Evolutionary conservation across 1,140 invertebrate genomes (phyloP).

Genomic region (Drosophila gunungcola): DNA sequence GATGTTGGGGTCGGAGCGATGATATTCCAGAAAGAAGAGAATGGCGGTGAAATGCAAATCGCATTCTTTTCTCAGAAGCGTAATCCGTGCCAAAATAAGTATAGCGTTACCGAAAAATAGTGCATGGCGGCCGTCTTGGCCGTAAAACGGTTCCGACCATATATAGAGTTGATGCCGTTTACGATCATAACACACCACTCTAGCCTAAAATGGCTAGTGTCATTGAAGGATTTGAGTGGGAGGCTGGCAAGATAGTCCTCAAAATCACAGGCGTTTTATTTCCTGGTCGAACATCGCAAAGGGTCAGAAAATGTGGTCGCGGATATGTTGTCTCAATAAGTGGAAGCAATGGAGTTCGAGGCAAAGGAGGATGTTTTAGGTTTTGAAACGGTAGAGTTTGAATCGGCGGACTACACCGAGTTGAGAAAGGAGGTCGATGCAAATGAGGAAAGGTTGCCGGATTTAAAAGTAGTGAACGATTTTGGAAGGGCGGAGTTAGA

Average conservation of each 20-base stretch:
- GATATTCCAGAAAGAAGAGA: background rate
- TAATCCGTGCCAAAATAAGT: background rate
- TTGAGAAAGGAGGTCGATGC: too few species aligned
- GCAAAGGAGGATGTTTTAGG: too few species aligned
- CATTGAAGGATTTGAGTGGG: slow-evolving; percentile 3
- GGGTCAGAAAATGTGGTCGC: slow-evolving; percentile 7
- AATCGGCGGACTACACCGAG: too few species aligned
- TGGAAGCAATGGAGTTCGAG: too few species aligned
- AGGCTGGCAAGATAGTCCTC: too few species aligned
- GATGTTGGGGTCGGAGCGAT: background rate
- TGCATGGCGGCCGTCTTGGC: slow-evolving; percentile 1
- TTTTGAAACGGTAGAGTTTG: too few species aligned
- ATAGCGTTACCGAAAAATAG: slow-evolving; percentile 14
- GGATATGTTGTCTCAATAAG: slow-evolving; percentile 5
- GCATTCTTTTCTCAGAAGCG: slow-evolving; percentile 14
- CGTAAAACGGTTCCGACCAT: background rate
- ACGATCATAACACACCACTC: slow-evolving; percentile 10
- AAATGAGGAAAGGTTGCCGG: slow-evolving; percentile 2
- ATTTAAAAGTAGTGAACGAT: background rate
- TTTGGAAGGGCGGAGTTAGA: background rate
- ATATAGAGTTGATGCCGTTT: slow-evolving; percentile 1
- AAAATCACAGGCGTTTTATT: background rate
- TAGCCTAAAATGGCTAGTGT: slow-evolving; percentile 5
- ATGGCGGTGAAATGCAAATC: background rate
- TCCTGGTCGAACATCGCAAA: slow-evolving; percentile 5